Evolutionary conservation across 2,797 vertebrate genomes (phyloP).

Genomic region (Anguilla obscura): DNA sequence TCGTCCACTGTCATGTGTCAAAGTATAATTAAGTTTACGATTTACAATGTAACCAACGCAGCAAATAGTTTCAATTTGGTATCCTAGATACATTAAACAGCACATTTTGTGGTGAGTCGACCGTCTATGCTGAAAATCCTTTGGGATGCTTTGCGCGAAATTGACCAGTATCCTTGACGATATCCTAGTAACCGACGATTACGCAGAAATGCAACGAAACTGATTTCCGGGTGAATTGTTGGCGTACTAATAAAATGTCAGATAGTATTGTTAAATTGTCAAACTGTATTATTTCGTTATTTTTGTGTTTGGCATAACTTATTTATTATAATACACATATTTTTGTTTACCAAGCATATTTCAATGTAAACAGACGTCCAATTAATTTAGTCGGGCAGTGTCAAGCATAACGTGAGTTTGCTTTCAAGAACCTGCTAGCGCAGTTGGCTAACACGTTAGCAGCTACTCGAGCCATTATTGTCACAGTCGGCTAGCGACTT

Average conservation of each 20-base stretch:
- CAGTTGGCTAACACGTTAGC: slow-evolving; percentile 36
- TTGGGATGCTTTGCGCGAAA: slow-evolving; percentile 4
- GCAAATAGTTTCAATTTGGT: background rate
- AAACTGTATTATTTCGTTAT: background rate
- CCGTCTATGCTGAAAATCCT: slow-evolving; percentile 4
- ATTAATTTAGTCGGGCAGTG: background rate
- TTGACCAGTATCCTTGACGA: slow-evolving; percentile 37
- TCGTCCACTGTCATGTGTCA: too few relatives aligned
- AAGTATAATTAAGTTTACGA: background rate
- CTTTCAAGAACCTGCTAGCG: background rate
- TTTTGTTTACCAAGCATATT: background rate
- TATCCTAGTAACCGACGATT: slow-evolving; percentile 41
- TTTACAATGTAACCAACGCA: background rate
- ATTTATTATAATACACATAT: background rate
- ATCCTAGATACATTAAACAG: background rate
- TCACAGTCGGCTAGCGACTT: background rate
- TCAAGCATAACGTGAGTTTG: slow-evolving; percentile 21
- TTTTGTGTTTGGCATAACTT: background rate
- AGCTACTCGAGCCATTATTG: background rate
- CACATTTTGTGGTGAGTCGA: slow-evolving; percentile 12
- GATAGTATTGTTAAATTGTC: slow-evolving; percentile 10
- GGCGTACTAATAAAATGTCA: slow-evolving; percentile 18
- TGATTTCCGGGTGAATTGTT: slow-evolving; percentile 39
- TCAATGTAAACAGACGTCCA: background rate
- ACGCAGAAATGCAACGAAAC: slow-evolving; percentile 26